phyloP scores from a whole-genome alignment of 2,888 invertebrate species.

The Cephus pulcher region DNA sequence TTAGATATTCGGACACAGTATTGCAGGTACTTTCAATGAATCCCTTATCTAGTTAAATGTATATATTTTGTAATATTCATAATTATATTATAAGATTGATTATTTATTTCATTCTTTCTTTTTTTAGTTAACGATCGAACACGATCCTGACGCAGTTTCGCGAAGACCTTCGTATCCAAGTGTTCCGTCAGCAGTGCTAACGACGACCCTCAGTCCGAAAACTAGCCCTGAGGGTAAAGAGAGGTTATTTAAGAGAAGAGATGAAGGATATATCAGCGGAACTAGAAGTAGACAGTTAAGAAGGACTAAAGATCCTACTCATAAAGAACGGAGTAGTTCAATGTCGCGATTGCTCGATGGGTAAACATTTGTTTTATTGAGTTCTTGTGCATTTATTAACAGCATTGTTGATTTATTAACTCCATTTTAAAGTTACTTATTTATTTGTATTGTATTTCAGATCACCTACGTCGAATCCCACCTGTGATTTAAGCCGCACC shows the following conservation, averaged over 20 bases:
- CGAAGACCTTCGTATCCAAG: slow-evolving; percentile 68
- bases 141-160: slow-evolving; percentile 82
- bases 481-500: slow-evolving; percentile 84
- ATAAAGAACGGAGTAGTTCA: slow-evolving; percentile 87
- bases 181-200: slow-evolving; percentile 62
- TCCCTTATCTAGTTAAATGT: not conserved
- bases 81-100: not conserved
- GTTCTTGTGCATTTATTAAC: not conserved
- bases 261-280: slow-evolving; percentile 73
- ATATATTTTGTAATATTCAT: not conserved
- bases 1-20: slow-evolving; percentile 78
- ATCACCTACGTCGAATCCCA: slow-evolving; percentile 59
- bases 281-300: slow-evolving; percentile 74
- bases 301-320: slow-evolving; percentile 71
- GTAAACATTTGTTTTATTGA: slow-evolving; percentile 58
- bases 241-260: slow-evolving; percentile 69
- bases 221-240: slow-evolving; percentile 66
- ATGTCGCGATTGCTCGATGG: slow-evolving; percentile 86
- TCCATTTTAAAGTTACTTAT: not conserved
- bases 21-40: slow-evolving; percentile 73
- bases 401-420: not conserved
- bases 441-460: slow-evolving; percentile 45
- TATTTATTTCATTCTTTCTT: slow-evolving; percentile 11
- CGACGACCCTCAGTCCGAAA: slow-evolving; percentile 63
- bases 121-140: slow-evolving; percentile 85